Base-by-base conservation (phyloP, 2,113 vertebrate species). In the Amphiprion percula region DNA sequence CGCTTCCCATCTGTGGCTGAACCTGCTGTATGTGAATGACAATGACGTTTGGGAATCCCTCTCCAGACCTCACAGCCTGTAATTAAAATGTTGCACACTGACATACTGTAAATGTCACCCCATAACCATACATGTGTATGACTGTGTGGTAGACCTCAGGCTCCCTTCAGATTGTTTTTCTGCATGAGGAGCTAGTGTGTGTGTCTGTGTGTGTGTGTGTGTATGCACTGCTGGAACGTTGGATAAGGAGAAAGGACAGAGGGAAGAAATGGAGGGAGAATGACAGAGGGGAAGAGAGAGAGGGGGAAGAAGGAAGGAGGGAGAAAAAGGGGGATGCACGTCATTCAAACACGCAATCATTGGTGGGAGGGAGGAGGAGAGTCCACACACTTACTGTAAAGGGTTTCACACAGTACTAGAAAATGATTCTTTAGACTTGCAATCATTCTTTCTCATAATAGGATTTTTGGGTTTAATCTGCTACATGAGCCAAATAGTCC, bases 311-410 rank as follows among this genome's bases (percentile, higher is more conserved):
- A 50, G 30, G 24, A 77, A 9, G 10, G 60, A 26, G 61, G 17
- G 56, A 78, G 74, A 59, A 44, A 77, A 74, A 63, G 49, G 62
- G 82, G 79, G 46, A 78, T 79, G 68, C 67, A 17, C 79, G 79
- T 89, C 90, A 89, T 89, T 70, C 82, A 72, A 58, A 84, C 79
- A 77, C 60, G 77, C 83, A 86, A 69, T 77, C 84, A 92, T 86
- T 90, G 91, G 90, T 82, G 80, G 80, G 66, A 74, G 65, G 41
- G 71, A 60, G 59, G 61, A 73, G 79, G 66, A 79, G 77, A 61
- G 69, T 21, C 55, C 56, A 10, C 30, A 67, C 82, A 89, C 82
- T 78, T 68, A 79, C n/a, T 63, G 30, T 47, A 5, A 66, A 79
- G 23, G 74, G 77, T 83, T 85, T 66, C 24, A 55, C 58, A 26